Percentiles rank a stretch among this genome's conserved stretches.
phyloP scores from a whole-genome alignment of 2,113 vertebrate genomes.

The Chionomys nivalis region DNA sequence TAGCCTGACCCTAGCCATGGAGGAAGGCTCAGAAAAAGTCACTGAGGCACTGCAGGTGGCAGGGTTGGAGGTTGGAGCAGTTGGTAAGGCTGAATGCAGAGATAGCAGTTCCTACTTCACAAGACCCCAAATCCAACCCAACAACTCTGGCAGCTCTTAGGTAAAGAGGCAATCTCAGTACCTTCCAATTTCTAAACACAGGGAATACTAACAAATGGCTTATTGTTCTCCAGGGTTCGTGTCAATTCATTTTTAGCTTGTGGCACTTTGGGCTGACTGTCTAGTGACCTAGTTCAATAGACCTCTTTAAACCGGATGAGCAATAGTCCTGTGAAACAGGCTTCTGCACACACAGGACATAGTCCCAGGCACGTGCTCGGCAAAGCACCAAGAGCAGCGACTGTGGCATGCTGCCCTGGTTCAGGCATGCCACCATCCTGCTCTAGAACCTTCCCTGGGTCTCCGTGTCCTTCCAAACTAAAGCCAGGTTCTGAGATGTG shows the following conservation, averaged over 20 bases:
- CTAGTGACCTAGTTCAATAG: background rate
- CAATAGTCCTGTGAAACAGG: rapidly evolving
- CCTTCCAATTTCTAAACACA: background rate
- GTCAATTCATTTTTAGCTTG: background rate
- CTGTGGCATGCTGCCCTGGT: rapidly evolving
- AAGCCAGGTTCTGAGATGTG: background rate
- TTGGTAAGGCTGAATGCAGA: rapidly evolving
- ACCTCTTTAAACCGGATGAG: background rate
- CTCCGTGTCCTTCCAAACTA: background rate
- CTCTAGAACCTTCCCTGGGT: background rate
- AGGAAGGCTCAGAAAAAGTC: background rate
- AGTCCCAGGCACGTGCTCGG: too few species aligned
- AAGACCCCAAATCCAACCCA: rapidly evolving
- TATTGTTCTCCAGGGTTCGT: background rate
- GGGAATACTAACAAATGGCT: background rate
- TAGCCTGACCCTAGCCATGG: background rate
- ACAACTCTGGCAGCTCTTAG: background rate
- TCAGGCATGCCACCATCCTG: rapidly evolving
- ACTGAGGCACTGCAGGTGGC: background rate
- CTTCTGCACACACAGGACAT: background rate
- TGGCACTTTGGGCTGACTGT: background rate
- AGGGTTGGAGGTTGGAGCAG: background rate
- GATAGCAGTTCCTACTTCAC: background rate
- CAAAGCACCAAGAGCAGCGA: too few species aligned
- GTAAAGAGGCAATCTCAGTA: rapidly evolving